Evolutionary conservation across 2,113 vertebrate species (phyloP).

Genomic region (Hippocampus abdominalis): DNA sequence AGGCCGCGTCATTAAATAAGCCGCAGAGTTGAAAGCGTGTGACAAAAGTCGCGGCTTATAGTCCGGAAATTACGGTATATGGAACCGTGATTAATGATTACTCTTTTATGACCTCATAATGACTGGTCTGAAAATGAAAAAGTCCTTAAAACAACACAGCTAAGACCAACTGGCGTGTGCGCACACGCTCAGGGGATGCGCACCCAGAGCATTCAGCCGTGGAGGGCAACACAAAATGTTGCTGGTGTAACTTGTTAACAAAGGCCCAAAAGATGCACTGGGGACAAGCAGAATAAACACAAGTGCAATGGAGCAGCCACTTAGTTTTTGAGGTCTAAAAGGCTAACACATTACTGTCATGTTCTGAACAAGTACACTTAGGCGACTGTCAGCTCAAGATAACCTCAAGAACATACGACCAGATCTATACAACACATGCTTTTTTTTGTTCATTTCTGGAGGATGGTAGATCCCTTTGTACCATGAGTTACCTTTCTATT

Average conservation of each 20-base stretch:
- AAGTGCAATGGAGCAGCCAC: constrained; percentile 13
- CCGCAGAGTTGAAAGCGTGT: too few species aligned
- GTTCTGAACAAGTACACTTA: constrained; percentile 20
- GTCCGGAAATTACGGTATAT: too few species aligned
- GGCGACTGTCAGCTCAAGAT: constrained; percentile 26
- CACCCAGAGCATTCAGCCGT: constrained; percentile 6
- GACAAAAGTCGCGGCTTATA: too few species aligned
- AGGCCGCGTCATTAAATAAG: too few species aligned
- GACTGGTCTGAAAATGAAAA: neutral
- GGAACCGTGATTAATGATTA: neutral
- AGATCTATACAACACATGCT: constrained; percentile 10
- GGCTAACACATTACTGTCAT: constrained; percentile 35
- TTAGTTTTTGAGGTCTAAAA: constrained; percentile 27
- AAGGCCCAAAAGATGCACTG: constrained; percentile 17
- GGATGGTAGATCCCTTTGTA: constrained; percentile 6
- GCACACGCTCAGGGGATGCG: neutral
- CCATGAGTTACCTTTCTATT: constrained; percentile 3
- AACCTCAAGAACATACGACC: constrained; percentile 20
- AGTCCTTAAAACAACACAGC: neutral
- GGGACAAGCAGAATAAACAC: constrained; percentile 9
- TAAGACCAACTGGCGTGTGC: neutral
- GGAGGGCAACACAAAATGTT: constrained; percentile 44
- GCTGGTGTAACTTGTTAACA: constrained; percentile 15
- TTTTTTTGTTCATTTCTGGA: constrained; percentile 3
- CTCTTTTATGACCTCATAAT: neutral